Conservation (phyloP, 1,140 invertebrate genomes). For the Papilio helenus region DNA sequence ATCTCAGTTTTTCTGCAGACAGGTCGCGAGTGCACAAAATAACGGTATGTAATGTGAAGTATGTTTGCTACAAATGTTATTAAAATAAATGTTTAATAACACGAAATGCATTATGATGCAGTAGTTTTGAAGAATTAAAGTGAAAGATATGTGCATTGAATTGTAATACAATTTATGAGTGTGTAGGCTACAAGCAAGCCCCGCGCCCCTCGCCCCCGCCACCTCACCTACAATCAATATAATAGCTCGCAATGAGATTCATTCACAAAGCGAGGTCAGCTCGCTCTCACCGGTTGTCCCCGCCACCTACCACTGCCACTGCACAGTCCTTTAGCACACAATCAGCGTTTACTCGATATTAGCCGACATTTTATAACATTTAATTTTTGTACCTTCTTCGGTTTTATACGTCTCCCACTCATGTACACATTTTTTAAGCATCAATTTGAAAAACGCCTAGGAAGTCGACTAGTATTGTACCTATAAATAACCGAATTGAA, state of each 20-base stretch:
- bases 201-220: too few species aligned
- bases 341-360: too few species aligned
- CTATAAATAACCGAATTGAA: background rate
- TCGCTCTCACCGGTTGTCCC: too few species aligned
- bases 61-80: background rate
- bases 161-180: too few species aligned
- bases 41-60: background rate
- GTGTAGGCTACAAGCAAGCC: too few species aligned
- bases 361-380: too few species aligned
- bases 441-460: too few species aligned
- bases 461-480: background rate
- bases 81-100: background rate
- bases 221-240: background rate
- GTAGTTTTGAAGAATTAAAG: background rate
- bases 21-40: background rate
- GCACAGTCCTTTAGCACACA: too few species aligned
- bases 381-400: too few species aligned
- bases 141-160: background rate
- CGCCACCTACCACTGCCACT: too few species aligned
- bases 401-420: too few species aligned
- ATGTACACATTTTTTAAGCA: too few species aligned
- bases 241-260: background rate
- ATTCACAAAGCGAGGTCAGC: slow-evolving; percentile 1
- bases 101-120: background rate
- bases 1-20: background rate